phyloP scores from a whole-genome alignment of 30 jellyfish, hydroid and myxozoan species.

The Aurelia aurita region DNA sequence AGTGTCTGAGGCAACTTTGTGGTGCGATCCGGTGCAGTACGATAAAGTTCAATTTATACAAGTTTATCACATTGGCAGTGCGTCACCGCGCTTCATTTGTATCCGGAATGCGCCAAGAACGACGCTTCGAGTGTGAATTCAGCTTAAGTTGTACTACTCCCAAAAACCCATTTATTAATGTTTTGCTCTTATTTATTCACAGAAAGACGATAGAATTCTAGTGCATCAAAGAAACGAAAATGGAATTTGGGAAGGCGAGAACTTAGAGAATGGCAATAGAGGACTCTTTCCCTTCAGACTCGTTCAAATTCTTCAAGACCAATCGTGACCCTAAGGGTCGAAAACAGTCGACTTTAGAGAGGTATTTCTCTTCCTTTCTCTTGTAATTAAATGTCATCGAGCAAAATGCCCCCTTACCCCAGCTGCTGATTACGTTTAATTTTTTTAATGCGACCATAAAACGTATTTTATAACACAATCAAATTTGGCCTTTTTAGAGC shows the following conservation, averaged over 20 bases:
- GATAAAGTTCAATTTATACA: too few relatives aligned
- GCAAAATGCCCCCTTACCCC: constrained; percentile 12
- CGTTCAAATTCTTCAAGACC: constrained; percentile 67
- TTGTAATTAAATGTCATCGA: constrained; percentile 5
- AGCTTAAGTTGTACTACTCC: too few relatives aligned
- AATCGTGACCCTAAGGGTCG: constrained; percentile 62
- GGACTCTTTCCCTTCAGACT: constrained; percentile 91
- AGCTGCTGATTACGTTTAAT: constrained; percentile 38
- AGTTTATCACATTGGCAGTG: too few relatives aligned
- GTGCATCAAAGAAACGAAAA: constrained; percentile 78
- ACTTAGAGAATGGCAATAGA: constrained; percentile 62
- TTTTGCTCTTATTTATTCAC: not conserved
- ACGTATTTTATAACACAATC: not conserved
- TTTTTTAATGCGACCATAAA: constrained; percentile 27
- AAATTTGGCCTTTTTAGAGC: too few relatives aligned
- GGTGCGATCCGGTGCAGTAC: too few relatives aligned
- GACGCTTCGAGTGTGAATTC: too few relatives aligned
- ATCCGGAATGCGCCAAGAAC: too few relatives aligned
- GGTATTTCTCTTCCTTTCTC: constrained; percentile 4
- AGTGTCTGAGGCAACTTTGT: too few relatives aligned
- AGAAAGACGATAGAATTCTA: constrained; percentile 89
- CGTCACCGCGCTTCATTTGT: too few relatives aligned
- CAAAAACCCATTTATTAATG: too few relatives aligned
- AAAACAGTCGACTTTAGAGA: constrained; percentile 2
- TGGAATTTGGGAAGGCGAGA: constrained; percentile 95